Evolutionary conservation across 2,888 invertebrate species (phyloP), one percentile per base, ranked within the genome.

Genomic region (Ectobius pallidus): DNA sequence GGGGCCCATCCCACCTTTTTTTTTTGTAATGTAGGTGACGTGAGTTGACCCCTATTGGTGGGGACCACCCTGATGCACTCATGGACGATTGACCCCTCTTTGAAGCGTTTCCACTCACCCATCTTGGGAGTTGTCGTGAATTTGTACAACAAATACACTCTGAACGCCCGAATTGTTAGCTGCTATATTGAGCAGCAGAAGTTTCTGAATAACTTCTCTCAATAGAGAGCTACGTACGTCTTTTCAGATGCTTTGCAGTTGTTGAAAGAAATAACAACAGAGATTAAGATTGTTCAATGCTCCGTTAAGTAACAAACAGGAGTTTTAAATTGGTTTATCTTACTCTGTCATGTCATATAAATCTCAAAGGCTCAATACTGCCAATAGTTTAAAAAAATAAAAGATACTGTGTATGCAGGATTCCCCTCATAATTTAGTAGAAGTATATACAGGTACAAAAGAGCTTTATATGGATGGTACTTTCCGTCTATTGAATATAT

Each of bases 1-100:
- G 34, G 7, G 34, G 11, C 11, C 11, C 34, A 7, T 11, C 34
- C 34, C 34, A 7, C 34, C 34, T n/a, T n/a, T n/a, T n/a, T n/a
- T n/a, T n/a, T n/a, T n/a, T 70, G 75, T 73, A 76, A 20, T 11
- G 46, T 16, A 58, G 58, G 30, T 58, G 58, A 58, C 58, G n/a
- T n/a, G 58, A 58, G 58, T 32, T 58, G n/a, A 1, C n/a, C 58
- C n/a, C 30, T 3, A 2, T n/a, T n/a, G 27, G 16, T 25, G n/a
- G 9, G 18, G 65, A 42, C 65, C 65, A 65, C 65, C 65, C 27
- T n/a, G 65, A n/a, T 20, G 30, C 44, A 9, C 46, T 65, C 25
- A 44, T 18, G 65, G 65, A 44, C 65, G 65, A 46, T 65, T 65
- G 63, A 25, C 25, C 3, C 25, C 11, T 11, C 20, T 22, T 3